Base-by-base conservation (phyloP, 2,113 vertebrate species). In the Jaculus jaculus region DNA sequence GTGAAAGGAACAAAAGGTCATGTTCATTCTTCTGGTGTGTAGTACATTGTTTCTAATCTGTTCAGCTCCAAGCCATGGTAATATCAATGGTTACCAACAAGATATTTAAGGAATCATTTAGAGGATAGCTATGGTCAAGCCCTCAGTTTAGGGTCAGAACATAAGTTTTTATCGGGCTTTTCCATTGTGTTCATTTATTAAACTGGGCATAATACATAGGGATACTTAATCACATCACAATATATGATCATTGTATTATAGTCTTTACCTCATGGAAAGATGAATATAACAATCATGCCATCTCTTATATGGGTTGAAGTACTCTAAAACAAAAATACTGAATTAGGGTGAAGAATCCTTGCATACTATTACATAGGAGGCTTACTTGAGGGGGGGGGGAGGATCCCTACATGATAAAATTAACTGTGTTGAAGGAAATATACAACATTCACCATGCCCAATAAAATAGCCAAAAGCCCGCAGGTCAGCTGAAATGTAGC, bases 71-170 rank as follows among this genome's bases (percentile, higher is more conserved):
- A 90, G 42, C 3, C 60, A 42, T 8, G 65, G 23, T 91, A 28
- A 82, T 71, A 34, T n/a, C 71, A 9, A 78, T 74, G 3, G 10
- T 80, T 30, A 18, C 65, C 61, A 78, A 79, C 51, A 87, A 32
- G 63, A 34, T 87, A 28, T 81, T 83, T 84, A 74, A 11, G 80
- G 68, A 87, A 65, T 81, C 60, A 75, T 42, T 85, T 72, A 28
- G 51, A n/a, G 82, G 5, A 80, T 69, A 87, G 47, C 30, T 54
- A 24, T 73, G 3, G 80, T 88, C 23, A 63, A 69, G 18, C 21
- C 65, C 32, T 71, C 87, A n/a, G 72, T 16, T 32, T 51, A 66
- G 2, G 39, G 15, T 63, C 74, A 54, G 28, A 73, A 69, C 69
- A 16, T 51, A 61, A 79, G 23, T 3, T 30, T 78, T 81, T 75